phyloP scores from a whole-genome alignment of 2,888 invertebrate species.

The Eupithecia abbreviata region DNA sequence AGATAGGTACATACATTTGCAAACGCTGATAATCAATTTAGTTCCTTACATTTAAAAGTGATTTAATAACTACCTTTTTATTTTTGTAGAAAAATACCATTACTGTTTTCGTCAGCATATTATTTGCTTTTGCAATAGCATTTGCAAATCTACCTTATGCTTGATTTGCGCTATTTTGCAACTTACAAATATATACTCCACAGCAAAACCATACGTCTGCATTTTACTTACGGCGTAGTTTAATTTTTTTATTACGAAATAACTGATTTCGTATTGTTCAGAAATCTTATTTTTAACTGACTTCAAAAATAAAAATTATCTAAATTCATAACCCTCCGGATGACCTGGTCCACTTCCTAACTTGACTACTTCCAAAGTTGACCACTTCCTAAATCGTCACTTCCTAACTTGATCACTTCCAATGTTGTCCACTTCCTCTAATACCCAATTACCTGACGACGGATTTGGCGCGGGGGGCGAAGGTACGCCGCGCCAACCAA shows the following conservation, averaged over 20 bases:
- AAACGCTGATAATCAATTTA: not conserved
- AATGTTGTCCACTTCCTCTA: too few relatives aligned
- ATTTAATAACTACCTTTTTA: not conserved
- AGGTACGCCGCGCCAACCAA: too few relatives aligned
- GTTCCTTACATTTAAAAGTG: not conserved
- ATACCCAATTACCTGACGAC: too few relatives aligned
- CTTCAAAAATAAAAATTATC: too few relatives aligned
- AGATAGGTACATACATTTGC: slow-evolving; percentile 6
- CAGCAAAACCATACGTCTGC: not conserved
- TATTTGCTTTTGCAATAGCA: not conserved
- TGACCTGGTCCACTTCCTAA: too few relatives aligned
- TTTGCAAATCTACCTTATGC: not conserved
- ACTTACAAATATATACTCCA: not conserved
- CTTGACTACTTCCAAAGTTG: too few relatives aligned
- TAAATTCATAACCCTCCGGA: too few relatives aligned
- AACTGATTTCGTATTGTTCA: not conserved
- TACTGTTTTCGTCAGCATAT: not conserved
- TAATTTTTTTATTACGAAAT: not conserved
- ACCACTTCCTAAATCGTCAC: too few relatives aligned
- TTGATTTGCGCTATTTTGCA: not conserved
- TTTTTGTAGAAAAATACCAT: not conserved
- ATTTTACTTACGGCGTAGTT: not conserved
- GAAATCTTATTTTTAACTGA: not conserved
- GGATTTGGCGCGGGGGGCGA: too few relatives aligned
- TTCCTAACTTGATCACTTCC: too few relatives aligned